Conservation (phyloP, 2,113 vertebrate genomes). For the Perognathus longimembris region DNA sequence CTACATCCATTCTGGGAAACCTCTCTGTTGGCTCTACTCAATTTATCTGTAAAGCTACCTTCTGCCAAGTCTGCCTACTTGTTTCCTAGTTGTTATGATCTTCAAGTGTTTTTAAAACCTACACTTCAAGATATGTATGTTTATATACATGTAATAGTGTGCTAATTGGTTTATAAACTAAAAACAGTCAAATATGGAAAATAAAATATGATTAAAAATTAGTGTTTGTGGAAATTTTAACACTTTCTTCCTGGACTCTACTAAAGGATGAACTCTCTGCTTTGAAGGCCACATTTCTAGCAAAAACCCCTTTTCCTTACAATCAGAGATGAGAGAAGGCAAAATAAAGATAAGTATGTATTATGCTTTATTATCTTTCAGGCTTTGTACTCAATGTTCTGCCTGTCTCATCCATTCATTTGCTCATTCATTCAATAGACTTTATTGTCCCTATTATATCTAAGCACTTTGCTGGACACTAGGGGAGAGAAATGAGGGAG, state of each 20-base stretch:
- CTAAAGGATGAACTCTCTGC: neutral
- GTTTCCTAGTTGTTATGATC: slow-evolving; percentile 1
- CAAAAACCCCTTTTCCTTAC: neutral
- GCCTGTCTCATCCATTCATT: neutral
- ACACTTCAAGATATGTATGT: slow-evolving; percentile 17
- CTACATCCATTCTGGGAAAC: neutral
- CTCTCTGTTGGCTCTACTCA: neutral
- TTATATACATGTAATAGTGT: slow-evolving; percentile 45
- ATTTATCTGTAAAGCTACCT: neutral
- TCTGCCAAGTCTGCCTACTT: slow-evolving; percentile 37
- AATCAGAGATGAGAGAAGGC: neutral
- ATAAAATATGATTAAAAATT: slow-evolving; percentile 27
- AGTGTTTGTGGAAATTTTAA: slow-evolving; percentile 45
- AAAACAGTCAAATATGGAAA: slow-evolving; percentile 56
- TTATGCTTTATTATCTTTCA: neutral
- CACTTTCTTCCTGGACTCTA: neutral
- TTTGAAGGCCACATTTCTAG: slow-evolving; percentile 7
- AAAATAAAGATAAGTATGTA: neutral
- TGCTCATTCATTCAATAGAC: neutral
- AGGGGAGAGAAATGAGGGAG: neutral
- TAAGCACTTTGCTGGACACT: neutral
- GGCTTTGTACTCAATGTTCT: neutral
- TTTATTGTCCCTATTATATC: neutral
- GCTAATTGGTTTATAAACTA: slow-evolving; percentile 42
- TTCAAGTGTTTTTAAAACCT: slow-evolving; percentile 33